phyloP scores from a whole-genome alignment of 2,797 vertebrate genomes.

The Darevskia nairensis region DNA sequence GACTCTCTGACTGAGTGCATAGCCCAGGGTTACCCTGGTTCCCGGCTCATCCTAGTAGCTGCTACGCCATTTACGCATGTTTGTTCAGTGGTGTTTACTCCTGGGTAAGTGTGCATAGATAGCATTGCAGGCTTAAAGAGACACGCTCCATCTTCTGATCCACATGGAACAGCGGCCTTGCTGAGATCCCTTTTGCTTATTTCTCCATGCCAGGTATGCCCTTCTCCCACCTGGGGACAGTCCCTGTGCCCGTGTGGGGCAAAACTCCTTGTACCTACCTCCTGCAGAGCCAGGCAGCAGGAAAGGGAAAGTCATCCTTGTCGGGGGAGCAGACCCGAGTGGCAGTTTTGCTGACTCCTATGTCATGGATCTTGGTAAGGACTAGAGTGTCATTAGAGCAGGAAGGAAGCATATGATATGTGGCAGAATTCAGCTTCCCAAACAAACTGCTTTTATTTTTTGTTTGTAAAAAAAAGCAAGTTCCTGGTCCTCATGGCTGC shows the following conservation, averaged over 20 bases:
- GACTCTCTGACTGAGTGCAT: no score
- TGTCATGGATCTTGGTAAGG: slow-evolving; percentile 87
- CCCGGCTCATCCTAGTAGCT: no score
- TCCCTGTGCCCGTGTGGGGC: slow-evolving; percentile 90
- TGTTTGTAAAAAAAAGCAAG: background rate
- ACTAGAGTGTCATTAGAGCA: background rate
- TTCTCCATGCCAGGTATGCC: slow-evolving; percentile 80
- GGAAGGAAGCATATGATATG: background rate
- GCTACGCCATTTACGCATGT: no score
- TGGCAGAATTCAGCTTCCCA: background rate
- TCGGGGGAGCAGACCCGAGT: slow-evolving; percentile 91
- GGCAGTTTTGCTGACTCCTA: slow-evolving; percentile 88
- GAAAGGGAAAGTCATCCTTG: slow-evolving; percentile 83
- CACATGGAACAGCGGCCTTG: background rate
- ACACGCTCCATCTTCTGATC: no score
- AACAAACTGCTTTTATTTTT: background rate
- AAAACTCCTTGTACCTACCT: slow-evolving; percentile 85
- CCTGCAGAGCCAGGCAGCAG: slow-evolving; percentile 56
- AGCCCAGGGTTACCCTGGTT: no score
- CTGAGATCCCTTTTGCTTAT: no score
- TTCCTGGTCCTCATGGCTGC: background rate
- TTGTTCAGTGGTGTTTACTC: no score
- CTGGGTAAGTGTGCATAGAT: no score
- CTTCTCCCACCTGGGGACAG: slow-evolving; percentile 81
- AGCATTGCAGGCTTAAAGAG: no score